These are phyloP conservation scores for Pecten maximus DNA, from an alignment of 2,888 invertebrate species.

Conservation along the genomic window DNA sequence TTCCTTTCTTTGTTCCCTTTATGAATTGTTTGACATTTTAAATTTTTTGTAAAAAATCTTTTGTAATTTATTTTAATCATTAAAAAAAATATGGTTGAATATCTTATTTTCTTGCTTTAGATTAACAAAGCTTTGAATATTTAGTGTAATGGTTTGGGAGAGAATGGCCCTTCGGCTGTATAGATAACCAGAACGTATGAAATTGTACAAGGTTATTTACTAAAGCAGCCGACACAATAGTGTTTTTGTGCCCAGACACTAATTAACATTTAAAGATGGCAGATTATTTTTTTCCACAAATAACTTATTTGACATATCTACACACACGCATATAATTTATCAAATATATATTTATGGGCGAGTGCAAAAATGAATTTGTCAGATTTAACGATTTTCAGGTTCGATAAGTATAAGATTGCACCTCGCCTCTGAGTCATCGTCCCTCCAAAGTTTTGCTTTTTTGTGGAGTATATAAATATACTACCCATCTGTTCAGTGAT, in stretches of 20 bases:
- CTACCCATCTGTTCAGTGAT: constrained; percentile 8
- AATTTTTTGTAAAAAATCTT: neutral
- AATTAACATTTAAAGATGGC: neutral
- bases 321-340: neutral
- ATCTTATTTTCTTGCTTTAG: too few species aligned
- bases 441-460: neutral
- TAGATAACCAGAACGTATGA: neutral
- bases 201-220: neutral
- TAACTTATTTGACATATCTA: neutral
- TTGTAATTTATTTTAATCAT: neutral
- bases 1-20: neutral
- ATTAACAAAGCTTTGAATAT: neutral
- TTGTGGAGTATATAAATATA: constrained; percentile 4
- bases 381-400: neutral
- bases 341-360: neutral
- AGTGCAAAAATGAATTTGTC: neutral
- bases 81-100: too few species aligned
- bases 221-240: neutral
- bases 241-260: neutral
- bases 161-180: neutral
- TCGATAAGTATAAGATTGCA: neutral
- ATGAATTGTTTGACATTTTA: neutral
- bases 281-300: neutral
- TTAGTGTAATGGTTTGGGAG: neutral
- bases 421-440: neutral